These are phyloP conservation scores for Macrosteles quadrilineatus DNA, from an alignment of 1,140 invertebrate species.

Conservation along the genomic window DNA sequence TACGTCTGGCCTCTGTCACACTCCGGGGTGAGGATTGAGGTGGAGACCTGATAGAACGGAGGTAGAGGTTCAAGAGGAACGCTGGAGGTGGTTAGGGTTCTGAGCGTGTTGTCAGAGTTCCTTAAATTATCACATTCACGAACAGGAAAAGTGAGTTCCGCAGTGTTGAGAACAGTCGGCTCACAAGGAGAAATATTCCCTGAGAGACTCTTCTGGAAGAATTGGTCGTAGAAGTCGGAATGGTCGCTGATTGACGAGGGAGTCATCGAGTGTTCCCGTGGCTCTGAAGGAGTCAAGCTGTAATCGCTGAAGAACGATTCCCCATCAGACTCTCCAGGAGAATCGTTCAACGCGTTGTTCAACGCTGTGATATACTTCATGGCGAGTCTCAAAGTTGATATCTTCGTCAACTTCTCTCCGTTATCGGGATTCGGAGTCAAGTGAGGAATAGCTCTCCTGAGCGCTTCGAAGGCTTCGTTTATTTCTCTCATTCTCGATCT, in stretches of 20 bases:
- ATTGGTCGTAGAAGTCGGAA: constrained; percentile 31
- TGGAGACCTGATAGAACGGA: background rate
- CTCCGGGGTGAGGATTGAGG: background rate
- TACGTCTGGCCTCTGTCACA: background rate
- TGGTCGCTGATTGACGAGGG: constrained; percentile 27
- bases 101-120: background rate
- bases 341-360: constrained; percentile 47
- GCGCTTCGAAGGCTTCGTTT: constrained; percentile 80
- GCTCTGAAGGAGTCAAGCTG: constrained; percentile 15
- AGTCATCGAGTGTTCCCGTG: constrained; percentile 26
- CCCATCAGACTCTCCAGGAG: constrained; percentile 34
- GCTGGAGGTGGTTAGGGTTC: background rate
- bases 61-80: background rate
- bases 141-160: background rate
- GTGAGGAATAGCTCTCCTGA: constrained; percentile 71
- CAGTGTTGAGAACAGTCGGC: background rate
- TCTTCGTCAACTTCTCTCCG: constrained; percentile 80
- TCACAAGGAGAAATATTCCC: background rate
- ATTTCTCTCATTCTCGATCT: constrained; percentile 84
- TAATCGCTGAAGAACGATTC: constrained; percentile 34
- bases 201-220: background rate
- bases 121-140: background rate
- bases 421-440: constrained; percentile 8
- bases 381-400: constrained; percentile 79
- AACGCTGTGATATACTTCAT: constrained; percentile 85